Evolutionary conservation across 2,888 invertebrate genomes (phyloP).

Genomic region (Labia minor): DNA sequence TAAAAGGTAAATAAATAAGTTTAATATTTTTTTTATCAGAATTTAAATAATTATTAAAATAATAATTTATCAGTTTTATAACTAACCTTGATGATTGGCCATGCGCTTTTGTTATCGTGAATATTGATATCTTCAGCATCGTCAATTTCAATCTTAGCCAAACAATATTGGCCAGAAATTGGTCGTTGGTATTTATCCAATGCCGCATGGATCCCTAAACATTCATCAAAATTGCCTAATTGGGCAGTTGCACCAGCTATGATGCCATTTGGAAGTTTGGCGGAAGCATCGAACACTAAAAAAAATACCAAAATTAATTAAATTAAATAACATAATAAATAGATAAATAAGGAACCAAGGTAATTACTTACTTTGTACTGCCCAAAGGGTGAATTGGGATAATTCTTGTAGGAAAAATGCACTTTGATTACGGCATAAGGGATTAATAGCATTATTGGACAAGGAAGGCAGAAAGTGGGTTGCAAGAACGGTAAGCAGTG

Average conservation of each 20-base stretch:
- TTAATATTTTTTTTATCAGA: no score
- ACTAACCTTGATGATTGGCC: not conserved
- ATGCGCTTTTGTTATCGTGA: not conserved
- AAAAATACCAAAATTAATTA: slow-evolving; percentile 3
- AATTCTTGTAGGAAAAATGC: slow-evolving; percentile 21
- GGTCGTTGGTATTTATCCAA: not conserved
- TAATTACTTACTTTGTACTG: slow-evolving; percentile 22
- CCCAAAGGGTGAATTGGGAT: slow-evolving; percentile 24
- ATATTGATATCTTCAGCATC: not conserved
- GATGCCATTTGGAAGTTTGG: slow-evolving; percentile 19
- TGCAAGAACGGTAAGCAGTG: slow-evolving; percentile 17
- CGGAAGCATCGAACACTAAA: slow-evolving; percentile 23
- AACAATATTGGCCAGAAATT: slow-evolving; percentile 20
- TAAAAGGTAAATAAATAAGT: no score
- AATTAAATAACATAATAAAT: slow-evolving; percentile 13
- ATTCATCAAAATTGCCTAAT: slow-evolving; percentile 21
- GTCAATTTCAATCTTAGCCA: slow-evolving; percentile 18
- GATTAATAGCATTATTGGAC: slow-evolving; percentile 19
- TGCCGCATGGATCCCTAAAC: slow-evolving; percentile 17
- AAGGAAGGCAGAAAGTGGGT: slow-evolving; percentile 21
- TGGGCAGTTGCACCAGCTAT: slow-evolving; percentile 20
- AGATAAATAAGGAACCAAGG: not conserved
- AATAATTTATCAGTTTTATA: no score
- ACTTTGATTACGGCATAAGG: slow-evolving; percentile 23
- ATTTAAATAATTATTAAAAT: no score